Conservation (phyloP, 1,140 invertebrate genomes). For the Drosophila prosaltans region DNA sequence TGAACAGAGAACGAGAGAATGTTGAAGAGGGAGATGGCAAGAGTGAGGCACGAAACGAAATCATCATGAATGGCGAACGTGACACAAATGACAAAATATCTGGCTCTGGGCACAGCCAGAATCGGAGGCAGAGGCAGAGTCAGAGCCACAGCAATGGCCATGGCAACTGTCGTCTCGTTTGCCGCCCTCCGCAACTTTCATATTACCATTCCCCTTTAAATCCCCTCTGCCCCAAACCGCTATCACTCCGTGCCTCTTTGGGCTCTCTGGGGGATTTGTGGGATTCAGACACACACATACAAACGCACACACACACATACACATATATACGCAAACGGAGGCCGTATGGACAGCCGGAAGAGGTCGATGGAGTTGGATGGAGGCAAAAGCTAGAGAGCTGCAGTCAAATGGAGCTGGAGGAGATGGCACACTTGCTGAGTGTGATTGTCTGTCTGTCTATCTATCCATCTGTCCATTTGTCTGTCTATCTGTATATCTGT, state of each 20-base stretch:
- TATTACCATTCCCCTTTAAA: not conserved
- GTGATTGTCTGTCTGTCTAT: constrained; percentile 21
- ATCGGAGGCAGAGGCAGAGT: constrained; percentile 3
- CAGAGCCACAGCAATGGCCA: constrained; percentile 49
- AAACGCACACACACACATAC: constrained; percentile 14
- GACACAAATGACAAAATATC: constrained; percentile 81
- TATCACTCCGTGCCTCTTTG: constrained; percentile 16
- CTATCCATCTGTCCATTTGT: not conserved
- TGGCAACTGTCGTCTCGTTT: constrained; percentile 48
- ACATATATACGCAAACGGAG: constrained; percentile 13
- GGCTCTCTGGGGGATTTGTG: constrained; percentile 33
- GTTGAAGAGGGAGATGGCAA: not conserved
- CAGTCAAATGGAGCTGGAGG: constrained; percentile 10
- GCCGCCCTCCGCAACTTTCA: constrained; percentile 3
- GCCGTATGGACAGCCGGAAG: constrained; percentile 13
- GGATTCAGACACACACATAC: constrained; percentile 20
- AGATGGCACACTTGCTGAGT: constrained; percentile 17
- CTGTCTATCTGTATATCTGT: not conserved
- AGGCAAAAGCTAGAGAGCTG: constrained; percentile 7
- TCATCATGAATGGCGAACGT: constrained; percentile 80
- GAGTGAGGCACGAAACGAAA: constrained; percentile 39
- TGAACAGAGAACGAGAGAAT: constrained; percentile 35
- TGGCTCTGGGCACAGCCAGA: constrained; percentile 37
- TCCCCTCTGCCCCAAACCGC: not conserved
- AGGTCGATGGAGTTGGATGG: constrained; percentile 11